Evolutionary conservation across 2,888 invertebrate species (phyloP).

Genomic region (Diogma glabrata): DNA sequence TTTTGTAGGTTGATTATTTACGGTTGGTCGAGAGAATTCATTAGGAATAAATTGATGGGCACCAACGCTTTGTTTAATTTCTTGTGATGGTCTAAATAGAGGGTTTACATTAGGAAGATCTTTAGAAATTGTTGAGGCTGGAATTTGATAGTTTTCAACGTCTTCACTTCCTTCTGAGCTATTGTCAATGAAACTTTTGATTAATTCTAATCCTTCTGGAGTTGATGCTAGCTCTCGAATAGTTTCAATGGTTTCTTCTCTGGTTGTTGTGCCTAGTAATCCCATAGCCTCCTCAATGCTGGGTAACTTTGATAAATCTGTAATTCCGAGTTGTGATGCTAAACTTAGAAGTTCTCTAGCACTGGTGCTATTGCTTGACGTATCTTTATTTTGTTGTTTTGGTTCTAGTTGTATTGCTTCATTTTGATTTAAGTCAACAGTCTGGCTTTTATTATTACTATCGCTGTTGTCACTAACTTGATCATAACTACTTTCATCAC

Average conservation of each 20-base stretch:
- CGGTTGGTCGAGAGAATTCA: background rate
- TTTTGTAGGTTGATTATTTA: background rate
- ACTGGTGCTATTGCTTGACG: background rate
- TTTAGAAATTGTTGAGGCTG: background rate
- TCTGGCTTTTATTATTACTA: too few species aligned
- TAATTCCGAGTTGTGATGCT: background rate
- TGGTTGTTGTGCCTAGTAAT: conserved; percentile 13
- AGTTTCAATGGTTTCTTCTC: conserved; percentile 13
- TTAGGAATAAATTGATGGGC: too few species aligned
- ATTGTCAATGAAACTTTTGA: conserved; percentile 3
- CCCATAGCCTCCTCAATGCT: background rate
- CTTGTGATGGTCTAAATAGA: too few species aligned
- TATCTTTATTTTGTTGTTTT: too few species aligned
- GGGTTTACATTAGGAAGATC: background rate
- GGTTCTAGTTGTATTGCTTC: background rate
- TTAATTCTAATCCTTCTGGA: conserved; percentile 12
- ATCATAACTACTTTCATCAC: background rate
- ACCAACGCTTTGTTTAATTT: too few species aligned
- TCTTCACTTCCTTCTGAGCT: background rate
- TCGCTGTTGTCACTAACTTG: background rate
- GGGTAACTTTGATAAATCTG: background rate
- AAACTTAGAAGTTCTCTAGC: background rate
- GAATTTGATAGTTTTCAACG: background rate
- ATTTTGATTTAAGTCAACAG: too few species aligned
- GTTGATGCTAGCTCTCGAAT: conserved; percentile 14